Conservation (phyloP, 2,888 invertebrate species). For the Meandrusa payeni region DNA sequence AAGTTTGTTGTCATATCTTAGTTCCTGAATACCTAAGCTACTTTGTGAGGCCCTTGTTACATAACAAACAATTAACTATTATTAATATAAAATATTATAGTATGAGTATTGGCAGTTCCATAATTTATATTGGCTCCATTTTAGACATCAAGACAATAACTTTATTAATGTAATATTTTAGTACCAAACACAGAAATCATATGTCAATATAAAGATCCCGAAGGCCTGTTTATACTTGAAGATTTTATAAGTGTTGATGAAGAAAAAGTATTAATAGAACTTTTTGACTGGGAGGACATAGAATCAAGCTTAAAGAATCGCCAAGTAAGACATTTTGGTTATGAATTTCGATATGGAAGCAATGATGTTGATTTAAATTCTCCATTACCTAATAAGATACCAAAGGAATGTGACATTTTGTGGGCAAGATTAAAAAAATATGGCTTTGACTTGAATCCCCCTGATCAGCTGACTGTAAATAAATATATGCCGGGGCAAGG, state of each 20-base stretch:
- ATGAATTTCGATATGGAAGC: conserved; percentile 92
- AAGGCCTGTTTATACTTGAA: conserved; percentile 85
- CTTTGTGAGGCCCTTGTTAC: too few species aligned
- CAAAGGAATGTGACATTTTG: conserved; percentile 84
- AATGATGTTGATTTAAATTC: conserved; percentile 90
- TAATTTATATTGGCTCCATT: too few species aligned
- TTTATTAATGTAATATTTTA: conserved; percentile 41
- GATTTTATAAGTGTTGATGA: conserved; percentile 87
- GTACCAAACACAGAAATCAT: conserved; percentile 59
- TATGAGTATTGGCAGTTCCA: too few species aligned
- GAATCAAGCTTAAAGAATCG: conserved; percentile 86
- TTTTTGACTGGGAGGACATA: conserved; percentile 76
- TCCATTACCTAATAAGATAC: conserved; percentile 86
- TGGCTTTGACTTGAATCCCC: conserved; percentile 62
- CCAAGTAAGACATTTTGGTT: conserved; percentile 94
- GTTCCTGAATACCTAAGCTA: too few species aligned
- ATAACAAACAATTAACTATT: too few species aligned
- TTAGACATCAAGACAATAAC: too few species aligned
- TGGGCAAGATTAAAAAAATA: conserved; percentile 78
- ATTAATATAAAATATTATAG: too few species aligned
- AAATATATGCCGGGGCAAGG: conserved; percentile 92
- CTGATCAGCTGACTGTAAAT: conserved; percentile 93
- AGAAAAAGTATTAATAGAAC: conserved; percentile 81
- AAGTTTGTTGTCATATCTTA: too few species aligned
- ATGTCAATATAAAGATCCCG: conserved; percentile 72